These are phyloP conservation scores for Pteronotus mesoamericanus DNA, from an alignment of 2,797 vertebrate genomes.

Conservation along the genomic window DNA sequence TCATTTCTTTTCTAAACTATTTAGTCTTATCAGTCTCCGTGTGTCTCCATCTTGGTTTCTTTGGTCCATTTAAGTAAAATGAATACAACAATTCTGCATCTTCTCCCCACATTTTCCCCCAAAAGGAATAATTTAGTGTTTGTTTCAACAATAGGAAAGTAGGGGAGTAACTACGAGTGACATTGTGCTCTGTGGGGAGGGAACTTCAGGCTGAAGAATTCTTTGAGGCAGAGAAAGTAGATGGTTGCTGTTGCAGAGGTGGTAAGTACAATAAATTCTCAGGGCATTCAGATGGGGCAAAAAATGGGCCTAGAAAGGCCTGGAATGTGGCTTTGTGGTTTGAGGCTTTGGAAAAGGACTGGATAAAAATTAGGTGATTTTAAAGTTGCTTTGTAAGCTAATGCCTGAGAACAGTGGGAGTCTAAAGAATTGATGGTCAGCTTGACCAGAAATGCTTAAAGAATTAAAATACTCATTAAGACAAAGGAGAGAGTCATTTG, in stretches of 20 bases:
- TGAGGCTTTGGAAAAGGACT: neutral
- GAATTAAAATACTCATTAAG: neutral
- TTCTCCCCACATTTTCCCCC: neutral
- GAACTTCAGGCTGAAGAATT: neutral
- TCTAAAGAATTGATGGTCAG: neutral
- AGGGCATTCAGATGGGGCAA: neutral
- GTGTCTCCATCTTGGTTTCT: constrained; percentile 77
- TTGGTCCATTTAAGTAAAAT: constrained; percentile 78
- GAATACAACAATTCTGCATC: neutral
- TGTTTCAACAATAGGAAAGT: neutral
- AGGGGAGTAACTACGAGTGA: neutral
- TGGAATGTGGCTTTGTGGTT: neutral
- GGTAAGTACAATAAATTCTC: neutral
- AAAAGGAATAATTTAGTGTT: neutral
- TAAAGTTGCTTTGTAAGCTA: neutral
- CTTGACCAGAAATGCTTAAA: neutral
- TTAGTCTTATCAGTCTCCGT: constrained; percentile 76
- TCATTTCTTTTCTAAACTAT: constrained; percentile 79
- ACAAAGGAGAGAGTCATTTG: neutral
- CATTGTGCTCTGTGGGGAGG: neutral
- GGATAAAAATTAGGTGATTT: neutral
- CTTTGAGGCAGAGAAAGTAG: neutral
- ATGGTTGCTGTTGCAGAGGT: neutral
- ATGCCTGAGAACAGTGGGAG: neutral
- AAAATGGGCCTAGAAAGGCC: neutral